Evolutionary conservation across 2,888 invertebrate species (phyloP).

Genomic region (Xanthia icteritia): DNA sequence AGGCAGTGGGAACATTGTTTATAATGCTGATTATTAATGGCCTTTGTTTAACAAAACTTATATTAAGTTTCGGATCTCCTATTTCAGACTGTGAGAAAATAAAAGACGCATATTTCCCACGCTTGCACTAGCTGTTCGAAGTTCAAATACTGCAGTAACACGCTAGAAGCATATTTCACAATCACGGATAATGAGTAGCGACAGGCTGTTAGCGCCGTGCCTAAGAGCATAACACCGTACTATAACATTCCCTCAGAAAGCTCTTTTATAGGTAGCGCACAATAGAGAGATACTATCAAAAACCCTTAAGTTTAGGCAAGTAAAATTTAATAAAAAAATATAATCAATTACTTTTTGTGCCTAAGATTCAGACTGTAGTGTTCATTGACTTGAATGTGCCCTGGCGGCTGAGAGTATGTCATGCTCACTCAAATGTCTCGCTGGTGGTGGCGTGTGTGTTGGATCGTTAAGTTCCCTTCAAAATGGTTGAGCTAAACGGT

Average conservation of each 20-base stretch:
- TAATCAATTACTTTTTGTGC: too few species aligned
- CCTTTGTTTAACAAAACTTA: background rate
- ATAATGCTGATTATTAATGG: background rate
- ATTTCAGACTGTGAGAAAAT: background rate
- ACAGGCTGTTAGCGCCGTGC: slow-evolving; percentile 13
- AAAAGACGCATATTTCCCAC: background rate
- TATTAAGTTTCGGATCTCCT: background rate
- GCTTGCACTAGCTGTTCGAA: background rate
- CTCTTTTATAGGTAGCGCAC: background rate
- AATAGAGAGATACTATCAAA: background rate
- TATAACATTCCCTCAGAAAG: background rate
- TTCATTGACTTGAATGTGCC: too few species aligned
- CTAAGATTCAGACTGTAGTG: too few species aligned
- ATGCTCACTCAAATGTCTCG: too few species aligned
- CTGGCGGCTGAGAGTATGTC: too few species aligned
- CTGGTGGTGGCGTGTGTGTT: too few species aligned
- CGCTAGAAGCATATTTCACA: slow-evolving; percentile 40
- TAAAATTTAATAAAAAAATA: too few species aligned
- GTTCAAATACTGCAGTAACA: slow-evolving; percentile 6
- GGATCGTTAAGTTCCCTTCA: too few species aligned
- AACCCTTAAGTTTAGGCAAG: too few species aligned
- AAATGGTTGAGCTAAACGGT: too few species aligned
- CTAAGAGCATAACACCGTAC: slow-evolving; percentile 10
- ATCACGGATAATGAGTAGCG: slow-evolving; percentile 44
- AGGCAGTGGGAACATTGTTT: too few species aligned